Base-by-base conservation (phyloP, 2,113 vertebrate species). In the Azemiops feae region DNA sequence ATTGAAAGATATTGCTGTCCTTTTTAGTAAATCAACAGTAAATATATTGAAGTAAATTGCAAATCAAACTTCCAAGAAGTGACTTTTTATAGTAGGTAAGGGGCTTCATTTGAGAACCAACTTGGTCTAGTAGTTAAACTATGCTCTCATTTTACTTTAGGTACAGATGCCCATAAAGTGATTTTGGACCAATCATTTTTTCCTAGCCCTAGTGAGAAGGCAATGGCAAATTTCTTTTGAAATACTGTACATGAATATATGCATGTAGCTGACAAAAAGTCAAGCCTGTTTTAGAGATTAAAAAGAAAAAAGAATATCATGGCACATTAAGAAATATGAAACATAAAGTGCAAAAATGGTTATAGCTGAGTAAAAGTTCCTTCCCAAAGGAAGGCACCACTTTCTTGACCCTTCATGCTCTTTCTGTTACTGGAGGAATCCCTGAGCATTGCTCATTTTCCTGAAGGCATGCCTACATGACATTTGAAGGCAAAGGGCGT, bases 271-370 rank as follows among this genome's bases (percentile, higher is more conserved):
- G 69, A 81, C 34, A 81, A 81, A 39, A 81, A 20, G 58, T 16
- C 64, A 7, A 34, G n/a, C 16, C 34, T 34, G n/a, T 81, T 81
- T 81, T 81, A 39, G 39, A 81, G 69, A 20, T 20, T 34, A 34
- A 74, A 74, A 34, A 23, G 4, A 64, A 4, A 69, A 74, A 34
- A 60, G 11, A 69, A 69, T 92, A 93, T 9, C 43, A n/a, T 23
- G 2, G 52, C 91, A 95, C 34, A 18, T 96, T 96, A 95, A 93
- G 95, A 92, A 92, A 93, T 94, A 89, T 95, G 92, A 93, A 92
- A 74, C n/a, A 74, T 34, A 39, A 74, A 74, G 16, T 39, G n/a
- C 69, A 81, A 20, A 74, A 93, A 39, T 14, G 52, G 69, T 5
- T 39, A 39, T 5, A 74, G 6, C 69, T 74, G 69, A 39, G 16